Percentiles rank a stretch among this genome's conserved stretches.
phyloP scores from a whole-genome alignment of 2,888 invertebrate species.

The Amiota communis region DNA sequence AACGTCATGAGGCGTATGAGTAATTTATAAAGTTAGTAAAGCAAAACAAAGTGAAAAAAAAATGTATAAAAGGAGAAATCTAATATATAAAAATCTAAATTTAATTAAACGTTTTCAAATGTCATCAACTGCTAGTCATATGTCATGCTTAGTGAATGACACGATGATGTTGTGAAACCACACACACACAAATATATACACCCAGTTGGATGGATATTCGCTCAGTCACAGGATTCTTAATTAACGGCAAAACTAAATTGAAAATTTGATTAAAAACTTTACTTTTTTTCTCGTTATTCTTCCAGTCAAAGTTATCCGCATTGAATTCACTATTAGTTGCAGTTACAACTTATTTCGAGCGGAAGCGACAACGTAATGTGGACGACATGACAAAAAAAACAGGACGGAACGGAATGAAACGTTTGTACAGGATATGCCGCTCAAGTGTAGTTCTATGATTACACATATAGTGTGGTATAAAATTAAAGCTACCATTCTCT shows the following conservation, averaged over 20 bases:
- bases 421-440: conserved; percentile 11
- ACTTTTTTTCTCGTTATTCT: conserved; percentile 31
- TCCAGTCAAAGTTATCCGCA: conserved; percentile 37
- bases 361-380: neutral
- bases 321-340: conserved; percentile 43
- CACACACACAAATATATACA: conserved; percentile 27
- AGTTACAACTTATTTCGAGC: conserved; percentile 14
- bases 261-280: conserved; percentile 65
- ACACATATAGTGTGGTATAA: conserved; percentile 29
- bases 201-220: conserved; percentile 19
- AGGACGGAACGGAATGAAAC: neutral
- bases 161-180: conserved; percentile 45
- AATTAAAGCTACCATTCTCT: conserved; percentile 30
- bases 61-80: neutral
- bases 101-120: conserved; percentile 48
- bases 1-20: conserved; percentile 45
- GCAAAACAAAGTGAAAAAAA: conserved; percentile 9
- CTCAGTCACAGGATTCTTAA: conserved; percentile 51
- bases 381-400: neutral
- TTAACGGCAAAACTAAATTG: conserved; percentile 64
- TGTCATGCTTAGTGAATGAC: conserved; percentile 25
- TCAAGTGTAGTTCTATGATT: conserved; percentile 6
- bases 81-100: conserved; percentile 34
- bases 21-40: conserved; percentile 29
- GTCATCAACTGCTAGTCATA: conserved; percentile 11